phyloP scores from a whole-genome alignment of 1,140 invertebrate species.

The Orchestia grillus region DNA sequence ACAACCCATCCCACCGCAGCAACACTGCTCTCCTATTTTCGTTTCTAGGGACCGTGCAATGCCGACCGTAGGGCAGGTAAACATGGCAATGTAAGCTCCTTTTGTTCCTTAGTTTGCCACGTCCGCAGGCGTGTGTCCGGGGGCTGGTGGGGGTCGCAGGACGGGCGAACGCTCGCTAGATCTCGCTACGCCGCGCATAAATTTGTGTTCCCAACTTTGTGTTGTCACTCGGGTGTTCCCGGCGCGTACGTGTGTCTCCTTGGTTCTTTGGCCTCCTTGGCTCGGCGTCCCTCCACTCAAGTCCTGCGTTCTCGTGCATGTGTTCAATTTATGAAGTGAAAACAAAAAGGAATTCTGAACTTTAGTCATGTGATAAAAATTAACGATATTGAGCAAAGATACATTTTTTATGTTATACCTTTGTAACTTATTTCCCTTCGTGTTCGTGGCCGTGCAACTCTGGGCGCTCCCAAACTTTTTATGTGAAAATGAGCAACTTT shows the following conservation, averaged over 20 bases:
- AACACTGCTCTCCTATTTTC: no score
- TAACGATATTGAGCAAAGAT: conserved; percentile 53
- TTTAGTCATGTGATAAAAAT: conserved; percentile 54
- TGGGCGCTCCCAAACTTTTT: not conserved
- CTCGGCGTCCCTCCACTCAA: not conserved
- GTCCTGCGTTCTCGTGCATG: not conserved
- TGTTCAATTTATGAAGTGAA: conserved; percentile 22
- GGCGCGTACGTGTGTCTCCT: not conserved
- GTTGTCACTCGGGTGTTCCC: not conserved
- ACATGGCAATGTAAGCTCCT: not conserved
- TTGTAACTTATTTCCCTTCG: conserved; percentile 15
- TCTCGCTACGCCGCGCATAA: no score
- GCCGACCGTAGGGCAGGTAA: not conserved
- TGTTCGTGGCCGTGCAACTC: not conserved
- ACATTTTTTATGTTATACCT: conserved; percentile 53
- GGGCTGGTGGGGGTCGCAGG: not conserved
- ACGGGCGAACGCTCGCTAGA: not conserved
- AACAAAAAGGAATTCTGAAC: conserved; percentile 48
- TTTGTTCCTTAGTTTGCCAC: not conserved
- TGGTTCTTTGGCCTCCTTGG: not conserved
- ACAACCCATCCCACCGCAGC: no score
- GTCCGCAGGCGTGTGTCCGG: not conserved
- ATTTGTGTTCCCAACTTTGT: no score
- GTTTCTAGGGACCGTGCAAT: not conserved
- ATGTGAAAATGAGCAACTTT: not conserved